Evolutionary conservation across 2,113 vertebrate genomes (phyloP).

Genomic region (Athene cunicularia): DNA sequence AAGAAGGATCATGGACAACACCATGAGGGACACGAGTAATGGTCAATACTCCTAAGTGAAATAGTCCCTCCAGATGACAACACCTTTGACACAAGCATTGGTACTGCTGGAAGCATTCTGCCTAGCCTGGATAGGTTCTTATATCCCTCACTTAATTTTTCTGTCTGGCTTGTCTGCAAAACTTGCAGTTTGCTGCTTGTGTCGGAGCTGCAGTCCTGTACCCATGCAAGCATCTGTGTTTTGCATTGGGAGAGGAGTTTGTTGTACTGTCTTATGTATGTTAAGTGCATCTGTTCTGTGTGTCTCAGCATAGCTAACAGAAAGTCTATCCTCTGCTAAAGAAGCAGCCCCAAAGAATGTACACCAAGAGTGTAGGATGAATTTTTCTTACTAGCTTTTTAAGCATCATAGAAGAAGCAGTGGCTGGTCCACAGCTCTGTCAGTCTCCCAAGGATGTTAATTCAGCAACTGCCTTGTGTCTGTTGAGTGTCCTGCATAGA

Average conservation of each 20-base stretch:
- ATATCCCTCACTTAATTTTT: neutral
- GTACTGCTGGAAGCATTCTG: neutral
- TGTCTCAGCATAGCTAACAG: neutral
- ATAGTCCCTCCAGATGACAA: neutral
- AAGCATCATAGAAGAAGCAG: neutral
- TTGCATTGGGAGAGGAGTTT: neutral
- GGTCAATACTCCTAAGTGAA: neutral
- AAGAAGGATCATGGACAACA: neutral
- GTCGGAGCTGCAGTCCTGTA: neutral
- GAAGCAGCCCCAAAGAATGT: neutral
- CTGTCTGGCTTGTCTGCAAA: neutral
- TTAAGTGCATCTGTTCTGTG: neutral
- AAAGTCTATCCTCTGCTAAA: neutral
- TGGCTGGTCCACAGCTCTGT: neutral
- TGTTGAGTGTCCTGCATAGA: neutral
- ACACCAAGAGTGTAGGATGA: neutral
- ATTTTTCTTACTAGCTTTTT: neutral
- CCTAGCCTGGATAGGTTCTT: neutral
- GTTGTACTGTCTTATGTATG: neutral
- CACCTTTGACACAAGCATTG: neutral
- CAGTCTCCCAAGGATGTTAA: neutral
- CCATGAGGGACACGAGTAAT: neutral
- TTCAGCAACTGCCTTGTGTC: neutral
- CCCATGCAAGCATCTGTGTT: neutral
- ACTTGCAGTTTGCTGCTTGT: neutral